A percentile compares a stretch with the other conserved stretches of the same genome.
These are phyloP conservation scores for Lobophora halterata DNA, from an alignment of 2,888 invertebrate species.

Conservation along the genomic window DNA sequence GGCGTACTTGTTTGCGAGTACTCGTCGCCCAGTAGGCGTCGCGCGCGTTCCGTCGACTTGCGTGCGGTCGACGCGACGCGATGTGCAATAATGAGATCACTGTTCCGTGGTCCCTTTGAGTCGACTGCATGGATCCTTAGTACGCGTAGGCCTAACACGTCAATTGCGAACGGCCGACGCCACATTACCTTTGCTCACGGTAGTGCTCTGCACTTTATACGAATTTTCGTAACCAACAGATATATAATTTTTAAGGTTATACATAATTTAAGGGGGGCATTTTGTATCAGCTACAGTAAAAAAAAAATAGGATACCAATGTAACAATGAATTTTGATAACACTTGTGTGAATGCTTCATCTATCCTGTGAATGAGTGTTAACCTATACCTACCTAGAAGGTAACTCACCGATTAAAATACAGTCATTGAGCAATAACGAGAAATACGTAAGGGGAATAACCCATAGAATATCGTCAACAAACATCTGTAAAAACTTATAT, in stretches of 20 bases:
- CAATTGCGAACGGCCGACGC: constrained; percentile 77
- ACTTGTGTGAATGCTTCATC: constrained; percentile 11
- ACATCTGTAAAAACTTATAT: too few relatives aligned
- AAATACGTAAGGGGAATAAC: too few relatives aligned
- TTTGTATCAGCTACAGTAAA: too few relatives aligned
- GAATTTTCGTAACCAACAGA: constrained; percentile 49
- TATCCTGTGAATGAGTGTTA: too few relatives aligned
- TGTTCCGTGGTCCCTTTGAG: constrained; percentile 4
- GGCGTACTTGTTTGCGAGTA: constrained; percentile 41
- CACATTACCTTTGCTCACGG: constrained; percentile 75
- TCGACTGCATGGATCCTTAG: constrained; percentile 30
- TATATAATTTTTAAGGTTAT: too few relatives aligned
- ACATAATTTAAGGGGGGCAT: too few relatives aligned
- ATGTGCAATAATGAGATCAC: constrained; percentile 6
- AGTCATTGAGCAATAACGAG: too few relatives aligned
- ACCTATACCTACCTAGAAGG: too few relatives aligned
- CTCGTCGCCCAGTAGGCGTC: constrained; percentile 61
- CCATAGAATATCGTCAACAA: too few relatives aligned
- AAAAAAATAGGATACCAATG: too few relatives aligned
- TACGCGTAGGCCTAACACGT: constrained; percentile 76
- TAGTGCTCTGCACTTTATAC: constrained; percentile 59
- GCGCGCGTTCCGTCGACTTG: constrained; percentile 51
- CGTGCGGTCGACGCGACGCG: constrained; percentile 35
- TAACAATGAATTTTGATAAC: constrained; percentile 5
- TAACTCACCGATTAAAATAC: too few relatives aligned